phyloP scores from a whole-genome alignment of 2,113 vertebrate species.

The Heptranchias perlo region DNA sequence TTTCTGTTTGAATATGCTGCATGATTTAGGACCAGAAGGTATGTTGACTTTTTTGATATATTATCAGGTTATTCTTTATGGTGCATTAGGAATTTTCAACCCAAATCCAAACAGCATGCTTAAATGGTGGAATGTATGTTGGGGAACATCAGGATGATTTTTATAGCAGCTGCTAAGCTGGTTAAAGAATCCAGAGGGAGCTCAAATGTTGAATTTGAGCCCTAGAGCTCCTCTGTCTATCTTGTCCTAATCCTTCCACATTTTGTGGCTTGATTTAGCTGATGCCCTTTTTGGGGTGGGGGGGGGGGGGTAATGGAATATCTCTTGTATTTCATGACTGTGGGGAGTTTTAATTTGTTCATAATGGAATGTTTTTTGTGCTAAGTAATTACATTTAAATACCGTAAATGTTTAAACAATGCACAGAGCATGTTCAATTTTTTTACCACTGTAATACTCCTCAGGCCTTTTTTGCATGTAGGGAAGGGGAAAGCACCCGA shows the following conservation, averaged over 20 bases:
- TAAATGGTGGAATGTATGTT: background rate
- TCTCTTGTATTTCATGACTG: background rate
- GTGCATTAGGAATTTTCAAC: background rate
- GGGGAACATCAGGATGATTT: background rate
- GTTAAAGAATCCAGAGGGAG: background rate
- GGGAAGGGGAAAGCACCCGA: background rate
- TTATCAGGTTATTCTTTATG: background rate
- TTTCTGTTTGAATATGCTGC: slow-evolving; percentile 31
- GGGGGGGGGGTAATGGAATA: background rate
- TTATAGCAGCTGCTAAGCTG: background rate
- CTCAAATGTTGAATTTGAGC: background rate
- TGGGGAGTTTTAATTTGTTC: background rate
- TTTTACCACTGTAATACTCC: too few relatives aligned
- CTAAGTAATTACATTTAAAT: background rate
- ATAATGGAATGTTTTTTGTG: background rate
- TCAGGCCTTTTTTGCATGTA: too few relatives aligned
- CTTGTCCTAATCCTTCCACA: background rate
- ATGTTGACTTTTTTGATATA: slow-evolving; percentile 9
- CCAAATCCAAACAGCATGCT: background rate
- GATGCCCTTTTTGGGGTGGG: background rate
- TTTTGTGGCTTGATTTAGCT: background rate
- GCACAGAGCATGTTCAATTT: background rate
- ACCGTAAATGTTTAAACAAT: background rate
- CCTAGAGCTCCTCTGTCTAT: background rate
- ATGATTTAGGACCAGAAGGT: slow-evolving; percentile 9